Evolutionary conservation across 2,113 vertebrate species (phyloP).

Genomic region (Pseudorectes ferrugineus): DNA sequence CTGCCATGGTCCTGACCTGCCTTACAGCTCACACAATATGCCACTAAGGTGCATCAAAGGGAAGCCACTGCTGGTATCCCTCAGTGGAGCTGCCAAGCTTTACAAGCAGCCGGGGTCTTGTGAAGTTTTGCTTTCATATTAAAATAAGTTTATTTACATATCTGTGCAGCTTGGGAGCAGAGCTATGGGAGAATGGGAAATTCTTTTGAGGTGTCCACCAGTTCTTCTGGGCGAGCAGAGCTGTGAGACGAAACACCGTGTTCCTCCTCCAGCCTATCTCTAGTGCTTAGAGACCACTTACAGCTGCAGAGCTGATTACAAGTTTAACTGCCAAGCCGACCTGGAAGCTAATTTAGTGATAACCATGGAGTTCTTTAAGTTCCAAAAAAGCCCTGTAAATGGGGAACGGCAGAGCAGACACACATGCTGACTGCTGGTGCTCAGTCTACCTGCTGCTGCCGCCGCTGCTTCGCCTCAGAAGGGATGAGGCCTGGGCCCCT

Average conservation of each 20-base stretch:
- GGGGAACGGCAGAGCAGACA: background rate
- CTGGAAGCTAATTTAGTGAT: background rate
- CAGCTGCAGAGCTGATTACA: constrained; percentile 29
- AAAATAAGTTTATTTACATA: constrained; percentile 49
- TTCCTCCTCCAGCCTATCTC: background rate
- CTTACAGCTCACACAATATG: background rate
- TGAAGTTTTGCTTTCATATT: constrained; percentile 58
- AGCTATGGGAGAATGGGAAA: background rate
- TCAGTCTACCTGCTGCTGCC: background rate
- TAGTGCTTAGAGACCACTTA: background rate
- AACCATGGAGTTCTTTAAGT: background rate
- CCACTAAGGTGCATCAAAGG: constrained; percentile 14
- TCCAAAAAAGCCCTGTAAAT: background rate
- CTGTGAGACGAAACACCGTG: background rate
- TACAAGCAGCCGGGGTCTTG: constrained; percentile 12
- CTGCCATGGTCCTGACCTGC: background rate
- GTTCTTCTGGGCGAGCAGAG: background rate
- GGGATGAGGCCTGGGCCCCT: background rate
- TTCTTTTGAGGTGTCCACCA: constrained; percentile 30
- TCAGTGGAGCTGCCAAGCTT: constrained; percentile 48
- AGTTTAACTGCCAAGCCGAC: background rate
- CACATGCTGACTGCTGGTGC: background rate
- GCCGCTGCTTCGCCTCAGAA: background rate
- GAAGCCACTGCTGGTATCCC: background rate
- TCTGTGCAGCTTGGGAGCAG: constrained; percentile 7